Evolutionary conservation across 1,140 invertebrate species (phyloP).

Genomic region (Polyergus mexicanus): DNA sequence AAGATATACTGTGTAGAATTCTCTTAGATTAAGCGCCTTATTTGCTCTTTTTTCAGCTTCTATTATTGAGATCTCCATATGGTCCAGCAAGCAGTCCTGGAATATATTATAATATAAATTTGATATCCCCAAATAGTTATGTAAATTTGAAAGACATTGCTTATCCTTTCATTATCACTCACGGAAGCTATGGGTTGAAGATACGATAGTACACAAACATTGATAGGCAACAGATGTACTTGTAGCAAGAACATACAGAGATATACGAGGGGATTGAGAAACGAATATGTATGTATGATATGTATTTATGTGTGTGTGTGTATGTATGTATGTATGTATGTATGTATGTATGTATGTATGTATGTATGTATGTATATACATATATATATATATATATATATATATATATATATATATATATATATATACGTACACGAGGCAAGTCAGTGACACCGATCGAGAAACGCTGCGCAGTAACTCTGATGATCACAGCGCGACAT

Average conservation of each 20-base stretch:
- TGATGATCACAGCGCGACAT: conserved; percentile 34
- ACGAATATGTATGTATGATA: no score
- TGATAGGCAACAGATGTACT: conserved; percentile 2
- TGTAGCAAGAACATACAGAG: background rate
- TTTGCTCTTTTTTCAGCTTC: conserved; percentile 95
- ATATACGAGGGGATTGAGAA: no score
- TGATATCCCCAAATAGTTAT: background rate
- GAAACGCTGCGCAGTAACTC: conserved; percentile 36
- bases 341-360: no score
- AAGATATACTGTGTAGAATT: conserved; percentile 94
- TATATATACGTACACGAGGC: no score
- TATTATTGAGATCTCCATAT: conserved; percentile 93
- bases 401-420: no score
- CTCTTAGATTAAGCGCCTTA: conserved; percentile 92
- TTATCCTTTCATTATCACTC: background rate
- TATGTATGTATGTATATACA: no score
- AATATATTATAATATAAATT: conserved; percentile 74
- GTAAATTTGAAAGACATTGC: background rate
- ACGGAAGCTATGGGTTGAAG: background rate
- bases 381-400: no score
- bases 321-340: no score
- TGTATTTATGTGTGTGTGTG: no score
- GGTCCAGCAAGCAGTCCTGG: conserved; percentile 91
- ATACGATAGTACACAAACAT: background rate
- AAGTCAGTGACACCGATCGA: conserved; percentile 43